Conservation (phyloP, 2,113 vertebrate genomes). For the Montifringilla adamsi region DNA sequence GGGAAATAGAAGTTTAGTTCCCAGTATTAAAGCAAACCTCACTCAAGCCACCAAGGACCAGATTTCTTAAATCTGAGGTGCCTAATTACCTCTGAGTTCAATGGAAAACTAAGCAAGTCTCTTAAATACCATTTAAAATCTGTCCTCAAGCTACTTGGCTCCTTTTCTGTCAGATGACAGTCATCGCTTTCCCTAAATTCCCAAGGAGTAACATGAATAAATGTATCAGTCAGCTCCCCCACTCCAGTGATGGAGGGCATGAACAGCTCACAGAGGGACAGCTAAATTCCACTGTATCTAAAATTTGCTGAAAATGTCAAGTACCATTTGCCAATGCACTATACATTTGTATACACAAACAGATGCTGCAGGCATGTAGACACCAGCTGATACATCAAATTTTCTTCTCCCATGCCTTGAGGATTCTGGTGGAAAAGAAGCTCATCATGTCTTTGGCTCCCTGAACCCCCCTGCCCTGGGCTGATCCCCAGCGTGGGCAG, state of each 20-base stretch:
- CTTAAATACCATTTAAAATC: conserved; percentile 17
- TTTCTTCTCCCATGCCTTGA: background rate
- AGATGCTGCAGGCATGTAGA: background rate
- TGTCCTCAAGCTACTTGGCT: background rate
- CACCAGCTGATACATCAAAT: background rate
- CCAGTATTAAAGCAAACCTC: background rate
- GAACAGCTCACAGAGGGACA: background rate
- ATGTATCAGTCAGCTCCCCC: background rate
- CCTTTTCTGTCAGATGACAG: background rate
- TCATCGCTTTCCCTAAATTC: background rate
- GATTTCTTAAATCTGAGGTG: background rate
- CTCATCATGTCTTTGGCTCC: background rate
- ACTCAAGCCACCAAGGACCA: background rate
- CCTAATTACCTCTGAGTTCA: conserved; percentile 28
- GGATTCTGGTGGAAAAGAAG: background rate
- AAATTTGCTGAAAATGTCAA: background rate
- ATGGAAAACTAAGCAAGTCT: background rate
- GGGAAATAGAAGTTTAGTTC: background rate
- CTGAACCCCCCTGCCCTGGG: background rate
- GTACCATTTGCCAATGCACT: background rate
- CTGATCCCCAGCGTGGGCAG: background rate
- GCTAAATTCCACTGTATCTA: background rate
- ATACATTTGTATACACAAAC: background rate
- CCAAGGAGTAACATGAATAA: background rate
- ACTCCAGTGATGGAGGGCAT: background rate